Evolutionary conservation across 1,140 invertebrate species (phyloP), one percentile per base, ranked within the genome.

Genomic region (Cotesia glomerata): DNA sequence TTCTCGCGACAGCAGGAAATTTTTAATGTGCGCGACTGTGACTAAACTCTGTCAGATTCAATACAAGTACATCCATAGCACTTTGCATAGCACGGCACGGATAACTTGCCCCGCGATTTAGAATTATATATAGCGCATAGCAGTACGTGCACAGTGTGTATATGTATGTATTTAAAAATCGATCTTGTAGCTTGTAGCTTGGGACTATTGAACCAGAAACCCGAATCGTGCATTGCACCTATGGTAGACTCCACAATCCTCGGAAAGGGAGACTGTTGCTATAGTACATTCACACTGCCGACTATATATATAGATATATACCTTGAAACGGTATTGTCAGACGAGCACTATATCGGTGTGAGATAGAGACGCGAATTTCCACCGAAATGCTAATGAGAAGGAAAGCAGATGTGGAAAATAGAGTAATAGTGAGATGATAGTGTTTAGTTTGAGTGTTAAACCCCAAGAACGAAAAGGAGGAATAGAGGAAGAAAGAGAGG

Each of bases 171-270:
- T 18, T 65, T 51, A 26, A n/a, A 18, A 36, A 51, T 49, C 63
- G 63, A 65, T 65, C 63, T 36, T 49, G 32, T 35, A 26, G 39
- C 63, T 36, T 49, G 32, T 35, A 26, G 39, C 63, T 45, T 49
- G 63, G 13, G 36, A 65, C 63, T 65, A 65, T 65, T 65, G 63
- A 65, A 65, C 63, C 63, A 65, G 36, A 65, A 65, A 65, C 63
- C 63, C 63, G 36, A 65, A 65, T 65, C n/a, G 63, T 45, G 16
- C 3, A 11, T 11, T 65, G 63, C 63, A 65, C 9, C 14, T 63
- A 63, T 36, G 16, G 14, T 36, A 49, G 14, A 11, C 56, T 18
- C 14, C 45, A 36, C 36, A 45, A 61, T 5, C 16, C 16, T 26
- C 18, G 59, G 32, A 45, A 62, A 11, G 35, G 59, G 34, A 13